phyloP scores from a whole-genome alignment of 2,113 vertebrate genomes.

The Saccopteryx leptura region DNA sequence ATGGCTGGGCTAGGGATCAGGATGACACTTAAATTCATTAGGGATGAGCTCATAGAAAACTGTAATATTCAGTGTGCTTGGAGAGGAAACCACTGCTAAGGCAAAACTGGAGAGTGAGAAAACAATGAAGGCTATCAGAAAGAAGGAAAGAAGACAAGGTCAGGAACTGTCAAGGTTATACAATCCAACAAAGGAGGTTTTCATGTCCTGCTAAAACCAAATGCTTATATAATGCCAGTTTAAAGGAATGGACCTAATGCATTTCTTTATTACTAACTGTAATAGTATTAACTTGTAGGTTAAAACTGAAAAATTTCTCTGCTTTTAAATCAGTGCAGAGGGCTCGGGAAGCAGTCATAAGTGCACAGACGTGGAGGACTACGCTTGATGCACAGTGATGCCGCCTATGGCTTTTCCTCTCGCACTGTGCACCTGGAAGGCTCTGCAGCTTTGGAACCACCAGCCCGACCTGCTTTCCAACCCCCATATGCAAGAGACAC shows the following conservation, averaged over 20 bases:
- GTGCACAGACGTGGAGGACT: not conserved
- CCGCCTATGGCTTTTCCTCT: not conserved
- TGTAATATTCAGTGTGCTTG: not conserved
- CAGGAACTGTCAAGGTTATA: not conserved
- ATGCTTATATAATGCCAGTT: not conserved
- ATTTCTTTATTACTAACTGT: not conserved
- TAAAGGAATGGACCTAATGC: not conserved
- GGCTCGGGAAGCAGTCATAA: conserved; percentile 86
- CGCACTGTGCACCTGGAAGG: not conserved
- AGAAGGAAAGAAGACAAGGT: not conserved
- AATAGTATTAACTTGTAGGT: not conserved
- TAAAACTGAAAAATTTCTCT: not conserved
- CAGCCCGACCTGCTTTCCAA: not conserved
- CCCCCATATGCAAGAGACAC: not conserved
- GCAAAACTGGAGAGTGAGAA: not conserved
- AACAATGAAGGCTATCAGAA: not conserved
- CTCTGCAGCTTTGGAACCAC: accelerated
- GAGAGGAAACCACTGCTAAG: not conserved
- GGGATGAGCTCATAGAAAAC: not conserved
- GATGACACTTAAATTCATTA: not conserved
- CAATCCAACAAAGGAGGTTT: not conserved
- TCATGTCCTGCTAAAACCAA: not conserved
- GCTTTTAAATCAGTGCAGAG: conserved; percentile 86
- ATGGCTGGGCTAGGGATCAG: not conserved
- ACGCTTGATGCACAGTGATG: conserved; percentile 15